Percentiles rank a stretch among this genome's conserved stretches.
Conservation (phyloP, 2,797 vertebrate genomes). For the Phalloptychus januarius region DNA sequence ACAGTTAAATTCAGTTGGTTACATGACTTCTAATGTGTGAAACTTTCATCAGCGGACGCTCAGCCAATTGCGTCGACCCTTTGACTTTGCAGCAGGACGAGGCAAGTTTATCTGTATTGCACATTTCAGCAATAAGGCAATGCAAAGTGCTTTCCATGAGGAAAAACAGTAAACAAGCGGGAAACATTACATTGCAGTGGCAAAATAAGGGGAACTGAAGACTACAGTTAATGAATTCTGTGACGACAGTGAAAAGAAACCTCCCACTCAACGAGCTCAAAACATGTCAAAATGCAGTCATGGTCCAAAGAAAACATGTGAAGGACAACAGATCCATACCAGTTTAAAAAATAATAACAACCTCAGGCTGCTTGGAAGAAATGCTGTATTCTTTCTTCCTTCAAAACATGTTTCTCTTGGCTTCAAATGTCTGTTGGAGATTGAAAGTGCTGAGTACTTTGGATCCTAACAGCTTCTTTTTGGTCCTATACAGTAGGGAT, state of each 20-base stretch:
- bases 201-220: background rate
- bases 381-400: background rate
- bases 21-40: background rate
- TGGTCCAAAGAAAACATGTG: background rate
- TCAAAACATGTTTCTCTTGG: background rate
- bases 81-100: background rate
- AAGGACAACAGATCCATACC: background rate
- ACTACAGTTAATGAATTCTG: background rate
- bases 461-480: constrained; percentile 43
- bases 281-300: background rate
- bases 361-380: background rate
- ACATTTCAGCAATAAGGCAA: background rate
- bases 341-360: background rate
- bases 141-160: background rate
- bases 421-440: background rate
- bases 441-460: background rate
- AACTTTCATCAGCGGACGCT: background rate
- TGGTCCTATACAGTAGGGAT: constrained; percentile 15
- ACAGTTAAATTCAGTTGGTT: background rate
- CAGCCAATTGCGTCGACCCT: background rate
- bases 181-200: background rate
- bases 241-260: background rate
- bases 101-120: background rate
- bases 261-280: background rate
- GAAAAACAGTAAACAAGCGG: background rate